Evolutionary conservation across 2,113 vertebrate species (phyloP).

Genomic region (Sminthopsis crassicaudata): DNA sequence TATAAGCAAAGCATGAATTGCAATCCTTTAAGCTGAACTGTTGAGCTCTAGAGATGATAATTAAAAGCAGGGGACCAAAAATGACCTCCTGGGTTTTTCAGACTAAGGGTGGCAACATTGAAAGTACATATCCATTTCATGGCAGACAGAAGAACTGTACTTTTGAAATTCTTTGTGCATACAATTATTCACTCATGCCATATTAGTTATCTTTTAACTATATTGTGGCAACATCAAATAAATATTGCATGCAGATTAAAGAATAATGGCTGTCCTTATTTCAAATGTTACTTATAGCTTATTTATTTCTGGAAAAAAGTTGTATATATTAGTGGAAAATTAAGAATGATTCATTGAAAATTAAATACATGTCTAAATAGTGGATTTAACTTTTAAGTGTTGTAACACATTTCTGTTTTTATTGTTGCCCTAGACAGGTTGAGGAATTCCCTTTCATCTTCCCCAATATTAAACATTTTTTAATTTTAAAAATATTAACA

Average conservation of each 20-base stretch:
- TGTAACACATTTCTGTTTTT: slow-evolving; percentile 40
- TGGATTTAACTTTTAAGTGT: slow-evolving; percentile 16
- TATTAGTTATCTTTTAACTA: background rate
- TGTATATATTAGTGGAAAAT: background rate
- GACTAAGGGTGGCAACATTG: background rate
- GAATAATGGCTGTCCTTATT: slow-evolving; percentile 32
- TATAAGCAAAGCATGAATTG: background rate
- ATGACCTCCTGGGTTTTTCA: background rate
- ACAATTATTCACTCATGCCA: background rate
- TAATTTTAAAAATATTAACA: background rate
- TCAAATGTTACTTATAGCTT: slow-evolving; percentile 32
- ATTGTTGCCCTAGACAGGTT: background rate
- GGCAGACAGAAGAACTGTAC: background rate
- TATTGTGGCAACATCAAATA: slow-evolving; percentile 49
- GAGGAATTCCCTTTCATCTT: background rate
- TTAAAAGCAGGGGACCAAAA: background rate
- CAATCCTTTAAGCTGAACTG: background rate
- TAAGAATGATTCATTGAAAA: background rate
- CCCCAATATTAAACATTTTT: background rate
- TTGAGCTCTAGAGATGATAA: background rate
- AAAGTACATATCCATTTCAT: background rate
- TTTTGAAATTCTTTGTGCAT: background rate
- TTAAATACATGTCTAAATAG: background rate
- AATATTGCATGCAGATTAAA: slow-evolving; percentile 4
- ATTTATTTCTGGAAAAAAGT: slow-evolving; percentile 37